Percentiles rank a stretch among this genome's conserved stretches.
These are phyloP conservation scores for Bradypodion pumilum DNA, from an alignment of 2,797 vertebrate genomes.

Conservation along the genomic window DNA sequence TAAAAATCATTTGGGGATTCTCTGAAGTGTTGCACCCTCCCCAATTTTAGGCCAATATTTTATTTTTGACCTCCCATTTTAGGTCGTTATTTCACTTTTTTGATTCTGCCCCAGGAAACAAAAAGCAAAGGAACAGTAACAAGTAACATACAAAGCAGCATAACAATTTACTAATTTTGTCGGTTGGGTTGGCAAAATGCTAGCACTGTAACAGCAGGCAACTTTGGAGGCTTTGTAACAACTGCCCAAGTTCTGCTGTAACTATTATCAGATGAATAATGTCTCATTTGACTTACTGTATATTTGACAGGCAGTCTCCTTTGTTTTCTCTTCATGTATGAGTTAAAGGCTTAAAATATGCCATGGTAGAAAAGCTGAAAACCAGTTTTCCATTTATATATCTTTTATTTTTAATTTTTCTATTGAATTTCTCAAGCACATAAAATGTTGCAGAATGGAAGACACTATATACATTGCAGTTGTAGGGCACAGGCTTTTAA, in stretches of 20 bases:
- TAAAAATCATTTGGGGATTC: too few species aligned
- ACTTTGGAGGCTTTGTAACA: background rate
- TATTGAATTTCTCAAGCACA: slow-evolving; percentile 14
- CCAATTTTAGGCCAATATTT: too few species aligned
- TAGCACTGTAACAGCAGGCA: too few species aligned
- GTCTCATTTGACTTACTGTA: background rate
- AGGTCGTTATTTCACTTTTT: too few species aligned
- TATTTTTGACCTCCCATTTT: too few species aligned
- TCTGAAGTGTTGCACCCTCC: too few species aligned
- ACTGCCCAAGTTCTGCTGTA: background rate
- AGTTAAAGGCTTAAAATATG: background rate
- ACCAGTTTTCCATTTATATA: background rate
- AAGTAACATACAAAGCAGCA: too few species aligned
- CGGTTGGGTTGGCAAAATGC: too few species aligned
- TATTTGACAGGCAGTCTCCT: background rate
- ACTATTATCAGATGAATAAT: background rate
- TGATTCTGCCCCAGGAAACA: too few species aligned
- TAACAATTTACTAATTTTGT: too few species aligned
- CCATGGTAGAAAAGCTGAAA: background rate
- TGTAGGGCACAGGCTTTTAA: slow-evolving; percentile 13
- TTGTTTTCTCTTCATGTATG: background rate
- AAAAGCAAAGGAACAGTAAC: too few species aligned
- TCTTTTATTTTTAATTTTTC: background rate
- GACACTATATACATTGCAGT: background rate
- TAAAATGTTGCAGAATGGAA: background rate